Evolutionary conservation across 2,797 vertebrate species (phyloP).

Genomic region (Ambastaia sidthimunki): DNA sequence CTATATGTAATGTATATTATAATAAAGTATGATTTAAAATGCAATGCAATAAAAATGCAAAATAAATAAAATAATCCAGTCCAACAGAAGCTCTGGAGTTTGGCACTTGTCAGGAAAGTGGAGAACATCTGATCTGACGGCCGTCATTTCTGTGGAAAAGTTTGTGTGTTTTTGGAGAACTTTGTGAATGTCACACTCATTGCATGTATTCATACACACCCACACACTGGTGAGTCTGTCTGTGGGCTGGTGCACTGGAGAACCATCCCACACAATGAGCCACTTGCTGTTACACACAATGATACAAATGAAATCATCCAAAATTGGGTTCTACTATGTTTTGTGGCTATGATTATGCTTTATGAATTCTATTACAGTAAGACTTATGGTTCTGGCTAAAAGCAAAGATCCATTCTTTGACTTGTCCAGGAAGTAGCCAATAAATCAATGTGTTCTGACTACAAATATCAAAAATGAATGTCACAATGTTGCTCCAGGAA

Average conservation of each 20-base stretch:
- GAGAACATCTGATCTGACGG: slow-evolving; percentile 5
- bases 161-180: slow-evolving; percentile 29
- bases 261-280: slow-evolving; percentile 36
- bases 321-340: slow-evolving; percentile 25
- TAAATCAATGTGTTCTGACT: slow-evolving; percentile 19
- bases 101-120: neutral
- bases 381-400: slow-evolving; percentile 34
- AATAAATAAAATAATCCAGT: neutral
- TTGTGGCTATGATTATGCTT: neutral
- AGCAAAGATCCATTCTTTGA: slow-evolving; percentile 27
- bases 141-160: slow-evolving; percentile 11
- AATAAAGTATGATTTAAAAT: neutral
- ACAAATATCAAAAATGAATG: slow-evolving; percentile 30
- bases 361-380: slow-evolving; percentile 1
- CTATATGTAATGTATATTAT: neutral
- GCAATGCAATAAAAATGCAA: neutral
- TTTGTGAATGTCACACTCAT: slow-evolving; percentile 30
- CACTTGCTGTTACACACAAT: slow-evolving; percentile 17
- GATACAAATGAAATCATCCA: slow-evolving; percentile 20
- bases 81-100: neutral
- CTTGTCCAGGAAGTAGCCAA: slow-evolving; percentile 11
- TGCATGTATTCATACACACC: slow-evolving; percentile 40
- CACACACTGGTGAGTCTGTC: slow-evolving; percentile 24
- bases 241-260: slow-evolving; percentile 33
- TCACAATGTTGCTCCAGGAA: slow-evolving; percentile 24